A percentile compares a stretch with the other conserved stretches of the same genome.
These are phyloP conservation scores for Rhagium mordax DNA, from an alignment of 2,888 invertebrate species.

Conservation along the genomic window DNA sequence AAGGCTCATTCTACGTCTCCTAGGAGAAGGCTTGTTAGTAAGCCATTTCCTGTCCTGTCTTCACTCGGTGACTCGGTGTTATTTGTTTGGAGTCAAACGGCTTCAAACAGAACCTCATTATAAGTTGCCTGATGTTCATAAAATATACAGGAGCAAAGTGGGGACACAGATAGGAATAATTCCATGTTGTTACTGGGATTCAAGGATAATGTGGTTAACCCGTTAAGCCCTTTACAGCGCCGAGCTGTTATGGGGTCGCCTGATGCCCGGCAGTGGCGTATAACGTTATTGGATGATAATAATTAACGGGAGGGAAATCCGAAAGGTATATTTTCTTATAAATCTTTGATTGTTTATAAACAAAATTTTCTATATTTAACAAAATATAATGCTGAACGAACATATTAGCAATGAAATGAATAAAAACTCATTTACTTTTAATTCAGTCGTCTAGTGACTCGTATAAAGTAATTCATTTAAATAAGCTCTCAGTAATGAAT, in stretches of 20 bases:
- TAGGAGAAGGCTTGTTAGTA: slow-evolving; percentile 66
- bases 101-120: slow-evolving; percentile 71
- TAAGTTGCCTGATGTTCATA: slow-evolving; percentile 71
- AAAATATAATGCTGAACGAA: too few relatives aligned
- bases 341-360: too few relatives aligned
- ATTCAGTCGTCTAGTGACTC: too few relatives aligned
- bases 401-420: too few relatives aligned
- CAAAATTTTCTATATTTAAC: too few relatives aligned
- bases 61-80: slow-evolving; percentile 45
- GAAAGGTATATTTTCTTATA: not conserved
- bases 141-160: slow-evolving; percentile 67
- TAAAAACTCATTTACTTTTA: too few relatives aligned
- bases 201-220: slow-evolving; percentile 68
- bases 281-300: not conserved
- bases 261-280: slow-evolving; percentile 39
- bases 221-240: slow-evolving; percentile 59
- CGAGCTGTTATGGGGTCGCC: slow-evolving; percentile 46
- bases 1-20: slow-evolving; percentile 61
- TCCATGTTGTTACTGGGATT: slow-evolving; percentile 61
- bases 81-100: slow-evolving; percentile 63
- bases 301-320: not conserved
- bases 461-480: too few relatives aligned
- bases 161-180: slow-evolving; percentile 60
- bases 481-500: too few relatives aligned
- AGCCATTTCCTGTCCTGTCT: slow-evolving; percentile 63